phyloP scores from a whole-genome alignment of 2,888 invertebrate species.

The Cerastoderma edule region DNA sequence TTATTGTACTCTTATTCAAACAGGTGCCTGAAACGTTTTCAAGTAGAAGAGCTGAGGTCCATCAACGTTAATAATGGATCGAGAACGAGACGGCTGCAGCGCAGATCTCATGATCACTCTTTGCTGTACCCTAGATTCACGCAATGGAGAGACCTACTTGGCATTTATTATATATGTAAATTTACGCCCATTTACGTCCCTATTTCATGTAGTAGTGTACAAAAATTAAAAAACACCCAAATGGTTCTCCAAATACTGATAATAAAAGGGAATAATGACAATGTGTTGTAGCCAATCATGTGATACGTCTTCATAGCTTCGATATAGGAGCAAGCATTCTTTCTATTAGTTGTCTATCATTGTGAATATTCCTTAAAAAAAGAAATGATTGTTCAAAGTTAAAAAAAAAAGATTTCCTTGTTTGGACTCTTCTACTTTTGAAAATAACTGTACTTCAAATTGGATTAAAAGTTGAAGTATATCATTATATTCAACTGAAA shows the following conservation, averaged over 20 bases:
- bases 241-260: too few species aligned
- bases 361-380: too few species aligned
- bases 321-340: too few species aligned
- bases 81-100: constrained; percentile 21
- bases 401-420: too few species aligned
- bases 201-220: not conserved
- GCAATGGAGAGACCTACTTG: constrained; percentile 73
- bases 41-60: not conserved
- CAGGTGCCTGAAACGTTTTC: constrained; percentile 36
- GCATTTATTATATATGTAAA: constrained; percentile 54
- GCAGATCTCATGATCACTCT: constrained; percentile 1
- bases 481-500: too few species aligned
- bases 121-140: constrained; percentile 72
- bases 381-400: too few species aligned
- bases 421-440: too few species aligned
- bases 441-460: too few species aligned
- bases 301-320: too few species aligned
- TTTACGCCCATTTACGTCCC: constrained; percentile 13
- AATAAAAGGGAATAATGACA: too few species aligned
- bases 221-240: not conserved
- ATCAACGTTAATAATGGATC: constrained; percentile 1
- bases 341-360: too few species aligned
- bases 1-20: constrained; percentile 62
- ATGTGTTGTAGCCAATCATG: constrained; percentile 3
- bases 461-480: too few species aligned